These are phyloP conservation scores for Marmota monax DNA, from an alignment of 2,113 vertebrate species.

Conservation along the genomic window DNA sequence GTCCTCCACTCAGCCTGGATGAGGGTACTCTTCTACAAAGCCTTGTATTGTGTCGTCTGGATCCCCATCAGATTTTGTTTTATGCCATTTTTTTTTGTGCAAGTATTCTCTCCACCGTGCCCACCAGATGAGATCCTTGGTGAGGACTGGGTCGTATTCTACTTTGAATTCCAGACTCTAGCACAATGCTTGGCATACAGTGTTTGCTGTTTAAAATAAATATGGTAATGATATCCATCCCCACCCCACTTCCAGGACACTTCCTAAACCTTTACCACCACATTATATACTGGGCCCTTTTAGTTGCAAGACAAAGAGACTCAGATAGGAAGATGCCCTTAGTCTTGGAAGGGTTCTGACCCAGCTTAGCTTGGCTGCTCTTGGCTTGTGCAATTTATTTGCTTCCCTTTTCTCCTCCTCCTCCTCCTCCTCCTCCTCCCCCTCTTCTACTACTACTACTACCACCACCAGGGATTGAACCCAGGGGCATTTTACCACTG, in stretches of 20 bases:
- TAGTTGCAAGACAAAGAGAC: constrained; percentile 20
- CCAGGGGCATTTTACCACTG: no score
- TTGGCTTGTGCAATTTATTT: background rate
- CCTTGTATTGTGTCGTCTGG: background rate
- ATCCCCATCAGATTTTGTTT: background rate
- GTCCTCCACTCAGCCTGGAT: background rate
- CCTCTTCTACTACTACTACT: no score
- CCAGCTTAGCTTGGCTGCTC: background rate
- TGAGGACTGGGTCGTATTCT: background rate
- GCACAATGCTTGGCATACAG: background rate
- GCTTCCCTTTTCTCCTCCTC: background rate
- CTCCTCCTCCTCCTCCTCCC: no score
- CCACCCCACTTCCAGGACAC: background rate
- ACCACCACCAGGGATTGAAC: no score
- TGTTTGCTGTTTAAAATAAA: background rate
- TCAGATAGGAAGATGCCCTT: background rate
- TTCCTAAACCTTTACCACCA: background rate
- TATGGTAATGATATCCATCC: background rate
- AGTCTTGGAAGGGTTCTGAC: background rate
- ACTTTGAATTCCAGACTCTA: background rate
- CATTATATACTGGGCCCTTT: background rate
- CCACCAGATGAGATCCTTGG: background rate
- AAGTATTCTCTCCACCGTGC: background rate
- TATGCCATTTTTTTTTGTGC: background rate
- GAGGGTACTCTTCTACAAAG: background rate